Evolutionary conservation across 2,888 invertebrate genomes (phyloP).

Genomic region (Polylopha cassiicola): DNA sequence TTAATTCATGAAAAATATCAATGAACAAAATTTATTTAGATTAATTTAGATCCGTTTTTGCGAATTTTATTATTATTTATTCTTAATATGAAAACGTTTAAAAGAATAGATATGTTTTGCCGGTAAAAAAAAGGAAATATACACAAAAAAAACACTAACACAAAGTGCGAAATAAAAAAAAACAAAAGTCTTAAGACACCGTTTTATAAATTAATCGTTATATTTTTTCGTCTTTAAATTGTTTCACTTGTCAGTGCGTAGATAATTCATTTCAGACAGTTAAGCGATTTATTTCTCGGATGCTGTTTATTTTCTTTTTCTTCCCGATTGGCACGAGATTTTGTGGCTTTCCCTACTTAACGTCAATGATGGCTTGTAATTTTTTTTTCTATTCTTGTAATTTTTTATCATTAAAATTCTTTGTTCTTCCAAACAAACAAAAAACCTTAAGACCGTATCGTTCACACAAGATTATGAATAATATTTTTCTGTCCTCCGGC

Average conservation of each 20-base stretch:
- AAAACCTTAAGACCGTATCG: too few relatives aligned
- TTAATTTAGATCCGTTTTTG: too few relatives aligned
- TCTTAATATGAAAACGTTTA: too few relatives aligned
- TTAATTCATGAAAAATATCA: too few relatives aligned
- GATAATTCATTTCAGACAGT: conserved; percentile 56
- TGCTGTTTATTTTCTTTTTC: conserved; percentile 20
- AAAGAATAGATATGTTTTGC: too few relatives aligned
- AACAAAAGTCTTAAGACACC: conserved; percentile 10
- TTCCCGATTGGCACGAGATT: conserved; percentile 13
- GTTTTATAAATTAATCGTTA: conserved; percentile 26
- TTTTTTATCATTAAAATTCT: conserved; percentile 1
- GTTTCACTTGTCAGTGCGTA: conserved; percentile 48
- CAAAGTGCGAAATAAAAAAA: conserved; percentile 3
- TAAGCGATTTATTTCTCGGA: conserved; percentile 32
- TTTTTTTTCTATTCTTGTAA: conserved; percentile 13
- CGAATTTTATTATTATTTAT: too few relatives aligned
- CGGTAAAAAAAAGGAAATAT: too few relatives aligned
- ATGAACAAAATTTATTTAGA: too few relatives aligned
- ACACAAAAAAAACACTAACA: too few relatives aligned
- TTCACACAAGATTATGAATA: too few relatives aligned
- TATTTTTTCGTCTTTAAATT: conserved; percentile 33
- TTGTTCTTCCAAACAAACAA: background rate
- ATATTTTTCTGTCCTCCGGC: too few relatives aligned
- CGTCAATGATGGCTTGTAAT: conserved; percentile 15
- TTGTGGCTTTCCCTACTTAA: conserved; percentile 11